These are phyloP conservation scores for Drosophila putrida DNA, from an alignment of 2,888 invertebrate species.

Conservation along the genomic window DNA sequence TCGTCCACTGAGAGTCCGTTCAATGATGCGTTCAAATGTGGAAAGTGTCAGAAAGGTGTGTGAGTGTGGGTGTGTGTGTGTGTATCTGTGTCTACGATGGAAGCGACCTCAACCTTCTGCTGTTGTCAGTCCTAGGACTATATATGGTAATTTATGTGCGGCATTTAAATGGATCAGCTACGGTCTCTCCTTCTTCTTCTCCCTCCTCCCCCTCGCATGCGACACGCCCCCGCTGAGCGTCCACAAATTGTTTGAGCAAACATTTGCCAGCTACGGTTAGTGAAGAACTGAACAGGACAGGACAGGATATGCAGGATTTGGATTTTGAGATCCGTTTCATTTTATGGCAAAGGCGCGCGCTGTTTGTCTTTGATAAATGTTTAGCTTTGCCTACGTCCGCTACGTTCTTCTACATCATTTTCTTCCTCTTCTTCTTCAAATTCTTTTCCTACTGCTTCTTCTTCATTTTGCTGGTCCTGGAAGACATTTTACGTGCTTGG, in stretches of 20 bases:
- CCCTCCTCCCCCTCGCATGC: not conserved
- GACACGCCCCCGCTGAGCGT: conserved; percentile 37
- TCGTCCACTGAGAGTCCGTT: conserved; percentile 59
- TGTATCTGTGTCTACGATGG: not conserved
- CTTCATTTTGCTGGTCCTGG: conserved; percentile 22
- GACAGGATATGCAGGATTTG: conserved; percentile 14
- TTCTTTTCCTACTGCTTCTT: conserved; percentile 7
- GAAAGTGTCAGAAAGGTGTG: conserved; percentile 57
- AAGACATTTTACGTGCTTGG: conserved; percentile 54
- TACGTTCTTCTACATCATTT: not conserved
- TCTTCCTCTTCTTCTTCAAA: not conserved
- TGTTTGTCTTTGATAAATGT: conserved; percentile 66
- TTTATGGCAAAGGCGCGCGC: conserved; percentile 23
- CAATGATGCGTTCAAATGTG: conserved; percentile 72
- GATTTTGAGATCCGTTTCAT: conserved; percentile 35
- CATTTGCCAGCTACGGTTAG: conserved; percentile 38
- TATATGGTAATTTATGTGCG: conserved; percentile 75
- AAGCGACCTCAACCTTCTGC: conserved; percentile 3
- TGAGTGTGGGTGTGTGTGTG: conserved; percentile 11
- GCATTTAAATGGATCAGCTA: conserved; percentile 75
- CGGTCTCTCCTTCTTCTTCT: not conserved
- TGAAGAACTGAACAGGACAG: not conserved
- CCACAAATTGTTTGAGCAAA: conserved; percentile 69
- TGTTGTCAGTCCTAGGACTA: conserved; percentile 6
- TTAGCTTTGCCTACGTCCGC: conserved; percentile 34